Evolutionary conservation across 2,113 vertebrate genomes (phyloP).

Genomic region (Alces alces): DNA sequence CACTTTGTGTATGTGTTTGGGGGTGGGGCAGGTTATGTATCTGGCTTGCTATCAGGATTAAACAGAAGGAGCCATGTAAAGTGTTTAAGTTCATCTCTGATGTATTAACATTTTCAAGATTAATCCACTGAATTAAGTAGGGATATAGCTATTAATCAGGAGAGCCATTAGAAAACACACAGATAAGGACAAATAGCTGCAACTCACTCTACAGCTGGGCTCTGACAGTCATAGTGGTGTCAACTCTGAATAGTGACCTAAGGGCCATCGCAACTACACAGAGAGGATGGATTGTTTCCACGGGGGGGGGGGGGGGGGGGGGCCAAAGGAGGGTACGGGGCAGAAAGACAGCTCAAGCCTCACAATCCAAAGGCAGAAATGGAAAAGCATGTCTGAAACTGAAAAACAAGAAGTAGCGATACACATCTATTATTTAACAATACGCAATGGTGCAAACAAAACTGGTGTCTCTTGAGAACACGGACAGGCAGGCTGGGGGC

Average conservation of each 20-base stretch:
- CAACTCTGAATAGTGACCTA: neutral
- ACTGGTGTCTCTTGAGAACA: neutral
- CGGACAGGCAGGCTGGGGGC: neutral
- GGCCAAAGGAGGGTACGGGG: too few relatives aligned
- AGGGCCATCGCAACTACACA: neutral
- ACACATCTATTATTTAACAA: accelerated
- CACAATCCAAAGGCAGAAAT: neutral
- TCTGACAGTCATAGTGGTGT: neutral
- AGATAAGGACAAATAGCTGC: neutral
- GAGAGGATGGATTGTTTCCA: accelerated
- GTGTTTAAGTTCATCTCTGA: neutral
- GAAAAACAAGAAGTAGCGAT: neutral
- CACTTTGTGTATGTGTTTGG: too few relatives aligned
- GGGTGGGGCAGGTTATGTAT: neutral
- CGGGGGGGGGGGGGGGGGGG: accelerated
- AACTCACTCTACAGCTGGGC: neutral
- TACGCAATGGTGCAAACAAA: neutral
- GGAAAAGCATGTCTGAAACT: neutral
- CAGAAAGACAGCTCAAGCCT: neutral
- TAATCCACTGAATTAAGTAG: neutral
- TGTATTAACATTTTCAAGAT: neutral
- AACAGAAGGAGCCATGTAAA: neutral
- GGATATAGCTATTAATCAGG: neutral
- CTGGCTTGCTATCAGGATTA: neutral
- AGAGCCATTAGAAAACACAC: neutral